phyloP scores from a whole-genome alignment of 2,797 vertebrate genomes.

The Melopsittacus undulatus region DNA sequence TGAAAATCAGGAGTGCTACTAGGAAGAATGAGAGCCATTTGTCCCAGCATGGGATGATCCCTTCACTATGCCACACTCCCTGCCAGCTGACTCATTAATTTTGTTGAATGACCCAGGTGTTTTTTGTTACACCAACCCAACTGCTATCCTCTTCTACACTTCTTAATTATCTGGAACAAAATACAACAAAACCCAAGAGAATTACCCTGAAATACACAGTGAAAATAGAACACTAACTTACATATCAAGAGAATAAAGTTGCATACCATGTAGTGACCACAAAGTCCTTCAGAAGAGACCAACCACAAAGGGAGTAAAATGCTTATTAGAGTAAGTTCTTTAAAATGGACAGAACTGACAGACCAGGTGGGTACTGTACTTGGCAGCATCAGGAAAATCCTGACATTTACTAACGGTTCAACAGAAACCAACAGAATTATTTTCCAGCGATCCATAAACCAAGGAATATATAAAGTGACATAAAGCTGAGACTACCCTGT shows the following conservation, averaged over 20 bases:
- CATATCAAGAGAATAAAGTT: background rate
- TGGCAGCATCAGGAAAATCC: background rate
- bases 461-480: background rate
- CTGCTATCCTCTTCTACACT: background rate
- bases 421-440: background rate
- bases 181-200: background rate
- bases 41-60: background rate
- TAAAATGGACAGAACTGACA: background rate
- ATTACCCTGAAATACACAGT: background rate
- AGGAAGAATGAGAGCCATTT: background rate
- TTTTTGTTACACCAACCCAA: background rate
- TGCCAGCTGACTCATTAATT: conserved; percentile 12
- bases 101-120: conserved; percentile 30
- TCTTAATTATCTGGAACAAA: conserved; percentile 13
- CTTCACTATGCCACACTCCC: background rate
- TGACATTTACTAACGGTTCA: background rate
- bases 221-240: background rate
- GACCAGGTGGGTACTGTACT: background rate
- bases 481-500: background rate
- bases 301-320: background rate
- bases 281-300: background rate
- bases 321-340: background rate
- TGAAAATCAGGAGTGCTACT: background rate
- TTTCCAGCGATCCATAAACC: background rate
- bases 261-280: background rate